Evolutionary conservation across 2,113 vertebrate species (phyloP).

Genomic region (Otus sunia): DNA sequence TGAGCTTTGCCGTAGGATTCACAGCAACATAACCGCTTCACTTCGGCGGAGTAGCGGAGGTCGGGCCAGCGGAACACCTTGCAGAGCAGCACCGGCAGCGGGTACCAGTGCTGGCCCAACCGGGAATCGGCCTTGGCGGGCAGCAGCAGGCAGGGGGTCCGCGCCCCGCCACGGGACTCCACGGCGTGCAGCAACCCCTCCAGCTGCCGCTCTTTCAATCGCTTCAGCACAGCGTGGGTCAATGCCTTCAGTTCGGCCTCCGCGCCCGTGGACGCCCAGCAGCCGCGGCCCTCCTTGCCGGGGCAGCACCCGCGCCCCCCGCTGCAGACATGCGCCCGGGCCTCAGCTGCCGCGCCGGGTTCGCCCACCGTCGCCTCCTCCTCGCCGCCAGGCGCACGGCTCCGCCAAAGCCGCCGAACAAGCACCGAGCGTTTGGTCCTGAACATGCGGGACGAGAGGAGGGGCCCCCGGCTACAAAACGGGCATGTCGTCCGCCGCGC

Average conservation of each 20-base stretch:
- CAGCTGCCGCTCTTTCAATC: conserved; percentile 93
- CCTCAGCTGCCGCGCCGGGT: conserved; percentile 77
- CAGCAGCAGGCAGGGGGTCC: conserved; percentile 89
- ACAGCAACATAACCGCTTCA: conserved; percentile 94
- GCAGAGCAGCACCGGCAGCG: conserved; percentile 91
- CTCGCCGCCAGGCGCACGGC: conserved; percentile 88
- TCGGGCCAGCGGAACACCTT: conserved; percentile 98
- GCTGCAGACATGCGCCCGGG: conserved; percentile 62
- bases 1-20: conserved; percentile 93
- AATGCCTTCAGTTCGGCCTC: conserved; percentile 93
- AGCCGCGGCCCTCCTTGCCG: conserved; percentile 80
- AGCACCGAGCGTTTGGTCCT: conserved; percentile 98
- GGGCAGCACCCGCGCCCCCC: conserved; percentile 83
- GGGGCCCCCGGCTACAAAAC: conserved; percentile 92
- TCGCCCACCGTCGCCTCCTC: conserved; percentile 72
- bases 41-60: conserved; percentile 91
- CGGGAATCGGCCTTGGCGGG: conserved; percentile 88
- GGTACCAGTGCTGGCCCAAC: conserved; percentile 86
- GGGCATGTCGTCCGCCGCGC: conserved; percentile 96
- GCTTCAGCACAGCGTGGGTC: conserved; percentile 90
- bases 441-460: conserved; percentile 96
- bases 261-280: conserved; percentile 66
- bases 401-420: conserved; percentile 97
- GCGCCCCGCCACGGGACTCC: conserved; percentile 89
- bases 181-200: conserved; percentile 92